Evolutionary conservation across 2,113 vertebrate species (phyloP).

Genomic region (Pygoscelis adeliae): DNA sequence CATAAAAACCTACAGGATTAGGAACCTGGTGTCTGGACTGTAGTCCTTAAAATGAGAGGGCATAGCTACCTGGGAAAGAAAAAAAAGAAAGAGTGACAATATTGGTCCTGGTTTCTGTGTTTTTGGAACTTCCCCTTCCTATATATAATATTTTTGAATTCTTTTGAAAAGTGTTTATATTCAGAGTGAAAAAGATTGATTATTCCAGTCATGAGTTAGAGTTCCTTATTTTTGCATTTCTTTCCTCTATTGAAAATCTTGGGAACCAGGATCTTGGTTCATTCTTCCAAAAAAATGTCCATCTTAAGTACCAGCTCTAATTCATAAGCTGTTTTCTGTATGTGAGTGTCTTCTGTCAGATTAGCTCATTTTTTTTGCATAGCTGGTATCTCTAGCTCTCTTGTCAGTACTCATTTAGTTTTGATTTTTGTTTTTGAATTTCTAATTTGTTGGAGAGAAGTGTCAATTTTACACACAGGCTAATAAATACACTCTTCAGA

Average conservation of each 20-base stretch:
- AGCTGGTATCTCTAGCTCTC: background rate
- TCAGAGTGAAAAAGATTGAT: background rate
- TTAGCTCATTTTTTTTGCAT: background rate
- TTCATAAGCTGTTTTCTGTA: background rate
- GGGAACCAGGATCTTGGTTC: background rate
- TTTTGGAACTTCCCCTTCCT: background rate
- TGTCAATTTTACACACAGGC: background rate
- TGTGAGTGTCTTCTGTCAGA: background rate
- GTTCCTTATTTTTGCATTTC: slow-evolving; percentile 6
- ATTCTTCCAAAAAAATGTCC: background rate
- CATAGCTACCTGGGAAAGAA: background rate
- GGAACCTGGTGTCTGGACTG: background rate
- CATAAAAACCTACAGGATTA: background rate
- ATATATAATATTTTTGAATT: slow-evolving; percentile 6
- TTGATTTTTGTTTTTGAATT: background rate
- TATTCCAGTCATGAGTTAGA: slow-evolving; percentile 18
- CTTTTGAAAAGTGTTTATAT: background rate
- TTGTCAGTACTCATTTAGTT: background rate
- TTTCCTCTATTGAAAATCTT: background rate
- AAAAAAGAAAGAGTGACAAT: background rate
- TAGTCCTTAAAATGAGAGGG: background rate
- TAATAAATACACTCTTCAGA: background rate
- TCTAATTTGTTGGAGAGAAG: background rate
- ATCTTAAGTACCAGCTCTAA: background rate
- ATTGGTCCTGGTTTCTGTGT: background rate